Evolutionary conservation across 2,797 vertebrate species (phyloP).

Genomic region (Rhinichthys osculus): DNA sequence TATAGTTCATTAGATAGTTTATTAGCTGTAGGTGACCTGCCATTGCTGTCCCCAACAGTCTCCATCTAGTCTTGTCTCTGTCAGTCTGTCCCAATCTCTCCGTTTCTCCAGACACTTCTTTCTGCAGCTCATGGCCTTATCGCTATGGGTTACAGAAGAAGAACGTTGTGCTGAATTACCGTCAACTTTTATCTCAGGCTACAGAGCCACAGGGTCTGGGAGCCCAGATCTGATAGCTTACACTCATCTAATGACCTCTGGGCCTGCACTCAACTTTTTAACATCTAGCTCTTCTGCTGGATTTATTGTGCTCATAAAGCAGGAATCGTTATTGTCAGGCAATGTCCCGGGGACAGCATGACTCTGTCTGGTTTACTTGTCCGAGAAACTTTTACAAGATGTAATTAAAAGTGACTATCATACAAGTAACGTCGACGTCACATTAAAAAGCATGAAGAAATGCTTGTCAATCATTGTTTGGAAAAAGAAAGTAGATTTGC

Average conservation of each 20-base stretch:
- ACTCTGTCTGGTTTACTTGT: conserved; percentile 30
- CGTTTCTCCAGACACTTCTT: conserved; percentile 9
- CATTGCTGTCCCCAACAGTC: conserved; percentile 22
- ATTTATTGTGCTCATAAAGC: conserved; percentile 56
- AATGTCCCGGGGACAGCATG: conserved; percentile 44
- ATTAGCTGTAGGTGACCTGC: background rate
- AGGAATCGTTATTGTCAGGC: conserved; percentile 43
- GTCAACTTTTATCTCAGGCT: conserved; percentile 62
- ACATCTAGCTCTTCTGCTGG: conserved; percentile 45
- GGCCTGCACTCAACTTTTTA: conserved; percentile 55
- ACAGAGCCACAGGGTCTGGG: conserved; percentile 53
- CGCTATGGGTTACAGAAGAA: conserved; percentile 45
- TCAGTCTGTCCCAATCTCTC: conserved; percentile 17
- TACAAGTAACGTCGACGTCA: background rate
- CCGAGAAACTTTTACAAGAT: conserved; percentile 19
- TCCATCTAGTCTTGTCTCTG: background rate
- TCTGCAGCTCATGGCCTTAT: conserved; percentile 54
- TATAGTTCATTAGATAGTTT: conserved; percentile 16
- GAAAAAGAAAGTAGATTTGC: background rate
- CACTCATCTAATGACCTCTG: conserved; percentile 60
- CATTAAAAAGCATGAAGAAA: background rate
- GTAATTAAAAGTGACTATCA: conserved; percentile 25
- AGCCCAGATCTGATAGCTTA: conserved; percentile 55
- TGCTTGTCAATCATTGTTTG: background rate
- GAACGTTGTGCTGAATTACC: conserved; percentile 58